These are phyloP conservation scores for Drymodes brunneopygia DNA, from an alignment of 2,113 vertebrate genomes.

Conservation along the genomic window DNA sequence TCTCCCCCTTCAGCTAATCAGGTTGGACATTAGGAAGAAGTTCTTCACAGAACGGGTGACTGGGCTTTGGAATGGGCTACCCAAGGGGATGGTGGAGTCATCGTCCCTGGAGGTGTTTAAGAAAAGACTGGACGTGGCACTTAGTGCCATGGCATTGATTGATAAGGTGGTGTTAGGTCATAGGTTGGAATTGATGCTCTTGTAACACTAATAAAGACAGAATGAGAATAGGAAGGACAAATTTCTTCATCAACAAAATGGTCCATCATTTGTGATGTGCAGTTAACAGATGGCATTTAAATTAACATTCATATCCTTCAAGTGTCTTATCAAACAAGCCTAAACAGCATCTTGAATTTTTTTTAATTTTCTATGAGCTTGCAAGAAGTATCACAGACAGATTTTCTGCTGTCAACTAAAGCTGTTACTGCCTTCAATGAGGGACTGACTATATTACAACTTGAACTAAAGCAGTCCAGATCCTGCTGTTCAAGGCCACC, in stretches of 20 bases:
- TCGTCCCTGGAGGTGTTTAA: not conserved
- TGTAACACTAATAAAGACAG: not conserved
- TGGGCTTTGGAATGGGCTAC: not conserved
- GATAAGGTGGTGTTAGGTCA: not conserved
- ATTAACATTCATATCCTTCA: slow-evolving; percentile 43
- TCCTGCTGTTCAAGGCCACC: not conserved
- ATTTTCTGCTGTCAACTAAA: slow-evolving; percentile 30
- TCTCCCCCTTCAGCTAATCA: not conserved
- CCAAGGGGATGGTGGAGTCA: not conserved
- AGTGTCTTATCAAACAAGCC: slow-evolving; percentile 54
- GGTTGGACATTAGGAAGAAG: not conserved
- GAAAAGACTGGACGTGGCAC: not conserved
- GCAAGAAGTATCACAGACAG: slow-evolving; percentile 1
- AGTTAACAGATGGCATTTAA: slow-evolving; percentile 17
- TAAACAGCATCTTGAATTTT: slow-evolving; percentile 60
- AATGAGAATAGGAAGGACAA: not conserved
- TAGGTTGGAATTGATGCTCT: not conserved
- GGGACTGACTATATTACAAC: not conserved
- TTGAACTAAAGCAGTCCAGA: not conserved
- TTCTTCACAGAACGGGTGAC: not conserved
- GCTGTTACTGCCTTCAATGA: slow-evolving; percentile 17
- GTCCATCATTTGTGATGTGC: not conserved
- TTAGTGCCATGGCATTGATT: not conserved
- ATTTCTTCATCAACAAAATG: slow-evolving; percentile 7
- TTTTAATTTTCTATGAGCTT: slow-evolving; percentile 24